These are phyloP conservation scores for Drosophila gaucha DNA, from an alignment of 2,888 invertebrate species.

Conservation along the genomic window DNA sequence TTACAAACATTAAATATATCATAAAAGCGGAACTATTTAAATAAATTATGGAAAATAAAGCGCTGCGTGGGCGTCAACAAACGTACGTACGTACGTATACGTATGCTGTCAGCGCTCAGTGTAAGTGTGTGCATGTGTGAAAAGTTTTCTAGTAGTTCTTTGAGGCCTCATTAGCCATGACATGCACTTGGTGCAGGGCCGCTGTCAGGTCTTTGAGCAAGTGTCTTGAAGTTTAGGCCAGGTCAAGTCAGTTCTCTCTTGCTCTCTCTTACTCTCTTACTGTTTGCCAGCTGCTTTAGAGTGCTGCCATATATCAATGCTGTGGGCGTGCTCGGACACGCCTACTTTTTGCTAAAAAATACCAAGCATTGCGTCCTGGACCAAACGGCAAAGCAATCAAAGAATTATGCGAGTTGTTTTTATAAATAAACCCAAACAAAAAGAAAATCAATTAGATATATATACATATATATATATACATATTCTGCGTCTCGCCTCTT, in stretches of 20 bases:
- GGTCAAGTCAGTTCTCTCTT: background rate
- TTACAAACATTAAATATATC: conserved; percentile 67
- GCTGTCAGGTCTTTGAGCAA: conserved; percentile 25
- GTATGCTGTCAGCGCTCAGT: conserved; percentile 25
- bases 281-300: conserved; percentile 13
- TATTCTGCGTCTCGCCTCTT: conserved; percentile 4
- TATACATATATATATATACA: background rate
- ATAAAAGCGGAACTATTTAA: conserved; percentile 75
- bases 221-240: conserved; percentile 22
- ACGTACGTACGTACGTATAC: conserved; percentile 16
- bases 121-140: conserved; percentile 1
- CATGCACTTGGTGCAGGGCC: conserved; percentile 47
- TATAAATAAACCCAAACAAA: conserved; percentile 62
- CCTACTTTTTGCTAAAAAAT: conserved; percentile 65
- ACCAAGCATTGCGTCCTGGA: conserved; percentile 10
- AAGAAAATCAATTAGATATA: conserved; percentile 43
- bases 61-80: conserved; percentile 53
- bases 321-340: conserved; percentile 49
- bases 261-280: background rate
- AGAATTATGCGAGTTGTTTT: conserved; percentile 59
- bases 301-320: conserved; percentile 62
- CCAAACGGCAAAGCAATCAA: conserved; percentile 41
- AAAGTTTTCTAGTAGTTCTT: conserved; percentile 2
- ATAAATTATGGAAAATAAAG: conserved; percentile 73
- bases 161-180: conserved; percentile 53